These are phyloP conservation scores for Bombycilla garrulus DNA, from an alignment of 2,113 vertebrate species.

Conservation along the genomic window DNA sequence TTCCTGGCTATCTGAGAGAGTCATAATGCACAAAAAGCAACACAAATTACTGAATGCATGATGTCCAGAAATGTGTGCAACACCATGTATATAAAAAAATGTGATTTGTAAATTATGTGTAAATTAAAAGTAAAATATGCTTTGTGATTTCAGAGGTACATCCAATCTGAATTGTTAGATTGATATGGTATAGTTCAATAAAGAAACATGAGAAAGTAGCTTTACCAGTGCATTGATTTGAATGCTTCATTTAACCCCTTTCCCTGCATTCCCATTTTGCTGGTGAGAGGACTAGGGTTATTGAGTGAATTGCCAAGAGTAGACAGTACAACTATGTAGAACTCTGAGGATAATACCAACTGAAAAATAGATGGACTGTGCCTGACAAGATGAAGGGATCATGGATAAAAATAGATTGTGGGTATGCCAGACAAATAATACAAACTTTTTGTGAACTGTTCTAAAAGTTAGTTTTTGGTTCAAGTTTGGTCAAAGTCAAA, in stretches of 20 bases:
- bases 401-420: not conserved
- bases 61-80: not conserved
- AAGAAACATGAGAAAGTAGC: not conserved
- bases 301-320: not conserved
- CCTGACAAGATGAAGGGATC: not conserved
- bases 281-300: not conserved
- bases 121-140: not conserved
- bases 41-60: not conserved
- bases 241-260: not conserved
- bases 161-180: not conserved
- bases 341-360: not conserved
- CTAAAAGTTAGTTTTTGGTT: not conserved
- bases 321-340: not conserved
- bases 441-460: not conserved
- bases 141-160: not conserved
- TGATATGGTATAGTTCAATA: not conserved
- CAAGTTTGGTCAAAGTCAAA: not conserved
- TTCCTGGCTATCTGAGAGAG: not conserved
- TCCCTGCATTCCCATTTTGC: not conserved
- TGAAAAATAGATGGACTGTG: not conserved
- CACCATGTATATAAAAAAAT: not conserved
- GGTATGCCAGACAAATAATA: not conserved
- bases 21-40: not conserved
- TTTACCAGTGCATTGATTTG: not conserved
- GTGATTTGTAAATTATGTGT: not conserved